phyloP scores from a whole-genome alignment of 1,140 invertebrate genomes.

The Apis dorsata region DNA sequence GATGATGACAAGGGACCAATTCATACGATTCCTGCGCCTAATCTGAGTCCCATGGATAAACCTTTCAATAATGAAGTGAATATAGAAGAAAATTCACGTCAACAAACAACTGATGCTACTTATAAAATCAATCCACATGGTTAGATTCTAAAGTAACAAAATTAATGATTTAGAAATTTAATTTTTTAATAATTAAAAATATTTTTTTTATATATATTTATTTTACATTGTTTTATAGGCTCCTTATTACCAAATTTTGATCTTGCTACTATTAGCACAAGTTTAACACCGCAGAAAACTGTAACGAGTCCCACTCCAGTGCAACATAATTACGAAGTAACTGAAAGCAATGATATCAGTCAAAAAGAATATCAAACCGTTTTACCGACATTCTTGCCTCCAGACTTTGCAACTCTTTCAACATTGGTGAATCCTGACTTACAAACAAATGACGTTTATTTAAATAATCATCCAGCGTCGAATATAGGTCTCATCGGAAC shows the following conservation, averaged over 20 bases:
- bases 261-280: slow-evolving; percentile 51
- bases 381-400: slow-evolving; percentile 60
- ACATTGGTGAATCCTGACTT: slow-evolving; percentile 64
- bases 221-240: slow-evolving; percentile 31
- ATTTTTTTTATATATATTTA: not conserved
- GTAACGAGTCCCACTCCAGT: slow-evolving; percentile 60
- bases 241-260: slow-evolving; percentile 46
- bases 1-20: slow-evolving; percentile 86
- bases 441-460: slow-evolving; percentile 68
- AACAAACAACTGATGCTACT: slow-evolving; percentile 43
- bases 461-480: slow-evolving; percentile 59
- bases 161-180: not conserved
- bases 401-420: slow-evolving; percentile 64
- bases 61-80: slow-evolving; percentile 59
- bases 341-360: slow-evolving; percentile 68
- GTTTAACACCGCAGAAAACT: slow-evolving; percentile 58
- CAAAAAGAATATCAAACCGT: slow-evolving; percentile 63
- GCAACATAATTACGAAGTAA: slow-evolving; percentile 72
- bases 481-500: slow-evolving; percentile 58
- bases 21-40: slow-evolving; percentile 90
- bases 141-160: slow-evolving; percentile 1
- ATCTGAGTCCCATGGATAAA: slow-evolving; percentile 81
- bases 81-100: slow-evolving; percentile 46
- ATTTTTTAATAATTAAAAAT: not conserved
- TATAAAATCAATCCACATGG: slow-evolving; percentile 59